These are phyloP conservation scores for Hydrozoanthus gracilis DNA, from an alignment of 92 coral and sea anemone genomes.

Conservation along the genomic window DNA sequence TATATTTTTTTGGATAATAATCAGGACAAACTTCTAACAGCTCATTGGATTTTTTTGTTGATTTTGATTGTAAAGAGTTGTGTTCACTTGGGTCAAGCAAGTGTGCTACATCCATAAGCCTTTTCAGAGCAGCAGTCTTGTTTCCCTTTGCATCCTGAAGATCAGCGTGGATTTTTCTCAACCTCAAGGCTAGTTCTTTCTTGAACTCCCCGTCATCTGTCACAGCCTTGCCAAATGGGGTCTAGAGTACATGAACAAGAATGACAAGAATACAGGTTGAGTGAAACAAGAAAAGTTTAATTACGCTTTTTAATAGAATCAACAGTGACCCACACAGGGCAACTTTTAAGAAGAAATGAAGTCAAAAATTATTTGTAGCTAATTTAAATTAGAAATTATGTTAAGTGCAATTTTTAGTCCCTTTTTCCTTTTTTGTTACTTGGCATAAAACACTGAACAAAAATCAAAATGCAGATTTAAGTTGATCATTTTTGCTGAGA, in stretches of 20 bases:
- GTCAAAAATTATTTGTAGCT: no score
- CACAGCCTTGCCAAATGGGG: background rate
- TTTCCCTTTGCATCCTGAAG: slow-evolving; percentile 6
- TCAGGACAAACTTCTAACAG: slow-evolving; percentile 64
- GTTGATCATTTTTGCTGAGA: no score
- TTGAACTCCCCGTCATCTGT: background rate
- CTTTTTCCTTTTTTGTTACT: no score
- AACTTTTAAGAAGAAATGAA: no score
- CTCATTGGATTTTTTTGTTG: background rate
- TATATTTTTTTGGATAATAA: slow-evolving; percentile 33
- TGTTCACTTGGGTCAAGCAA: slow-evolving; percentile 24
- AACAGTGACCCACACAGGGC: background rate
- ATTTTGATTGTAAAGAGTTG: background rate
- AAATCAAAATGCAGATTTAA: no score
- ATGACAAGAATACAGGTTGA: background rate
- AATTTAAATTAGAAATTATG: no score
- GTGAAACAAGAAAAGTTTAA: no score
- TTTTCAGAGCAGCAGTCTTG: slow-evolving; percentile 13
- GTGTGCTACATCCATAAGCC: slow-evolving; percentile 5
- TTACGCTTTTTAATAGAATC: no score
- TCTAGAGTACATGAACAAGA: background rate
- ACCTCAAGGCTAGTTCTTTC: slow-evolving; percentile 18
- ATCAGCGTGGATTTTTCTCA: slow-evolving; percentile 6
- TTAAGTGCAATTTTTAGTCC: no score
- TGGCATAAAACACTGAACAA: no score